A percentile compares a stretch with the other conserved stretches of the same genome.
phyloP scores from a whole-genome alignment of 2,113 vertebrate genomes.

The Corythornis madagascariensis region DNA sequence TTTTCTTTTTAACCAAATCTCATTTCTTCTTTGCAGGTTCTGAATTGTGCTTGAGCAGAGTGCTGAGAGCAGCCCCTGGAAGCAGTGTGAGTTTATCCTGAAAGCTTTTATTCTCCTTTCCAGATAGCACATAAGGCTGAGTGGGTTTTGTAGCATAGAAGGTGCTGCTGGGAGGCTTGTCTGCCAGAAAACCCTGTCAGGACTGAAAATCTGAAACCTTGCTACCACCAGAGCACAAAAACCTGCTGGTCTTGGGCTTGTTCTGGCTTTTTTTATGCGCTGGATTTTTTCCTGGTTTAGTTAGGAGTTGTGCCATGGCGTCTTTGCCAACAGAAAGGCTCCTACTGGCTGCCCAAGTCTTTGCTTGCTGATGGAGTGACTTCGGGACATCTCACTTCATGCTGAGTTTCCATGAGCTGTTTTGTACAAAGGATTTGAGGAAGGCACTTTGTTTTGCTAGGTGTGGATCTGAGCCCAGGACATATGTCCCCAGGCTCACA shows the following conservation, averaged over 20 bases:
- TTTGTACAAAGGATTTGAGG: neutral
- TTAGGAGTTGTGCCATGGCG: neutral
- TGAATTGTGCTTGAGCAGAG: neutral
- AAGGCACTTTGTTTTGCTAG: neutral
- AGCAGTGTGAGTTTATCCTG: slow-evolving; percentile 56
- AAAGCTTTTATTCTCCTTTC: slow-evolving; percentile 22
- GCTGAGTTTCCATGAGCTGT: rapidly evolving
- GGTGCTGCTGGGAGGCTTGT: neutral
- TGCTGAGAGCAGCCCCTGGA: neutral
- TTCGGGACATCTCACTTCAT: rapidly evolving
- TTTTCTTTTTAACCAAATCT: neutral
- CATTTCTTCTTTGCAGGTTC: slow-evolving; percentile 42
- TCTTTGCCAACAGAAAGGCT: neutral
- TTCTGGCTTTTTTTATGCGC: neutral
- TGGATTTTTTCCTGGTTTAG: neutral
- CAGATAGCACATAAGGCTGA: neutral
- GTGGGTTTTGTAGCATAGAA: neutral
- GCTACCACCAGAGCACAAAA: neutral
- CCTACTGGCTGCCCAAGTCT: rapidly evolving
- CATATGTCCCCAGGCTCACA: rapidly evolving
- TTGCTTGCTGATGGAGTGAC: rapidly evolving
- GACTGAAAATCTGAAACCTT: neutral
- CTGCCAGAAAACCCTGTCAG: neutral
- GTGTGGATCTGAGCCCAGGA: neutral
- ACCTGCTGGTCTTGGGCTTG: neutral